A percentile compares a stretch with the other conserved stretches of the same genome.
Conservation (phyloP, 2,113 vertebrate genomes). For the Struthio camelus region DNA sequence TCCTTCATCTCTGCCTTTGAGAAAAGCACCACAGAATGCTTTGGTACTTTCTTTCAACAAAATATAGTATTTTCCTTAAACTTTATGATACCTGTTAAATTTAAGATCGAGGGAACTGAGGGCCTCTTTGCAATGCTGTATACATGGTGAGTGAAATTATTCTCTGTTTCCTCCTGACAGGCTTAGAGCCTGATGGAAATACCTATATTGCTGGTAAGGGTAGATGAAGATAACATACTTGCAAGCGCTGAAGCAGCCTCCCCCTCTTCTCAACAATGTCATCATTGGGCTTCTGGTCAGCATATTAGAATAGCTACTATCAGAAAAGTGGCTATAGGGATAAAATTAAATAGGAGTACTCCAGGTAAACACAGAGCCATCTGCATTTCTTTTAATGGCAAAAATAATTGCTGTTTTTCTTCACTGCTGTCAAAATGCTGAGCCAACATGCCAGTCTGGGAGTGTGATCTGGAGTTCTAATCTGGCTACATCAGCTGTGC, state of each 20-base stretch:
- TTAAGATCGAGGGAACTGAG: neutral
- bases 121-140: neutral
- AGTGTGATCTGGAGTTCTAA: constrained; percentile 36
- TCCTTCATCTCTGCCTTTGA: constrained; percentile 16
- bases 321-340: neutral
- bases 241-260: neutral
- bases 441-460: constrained; percentile 35
- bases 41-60: constrained; percentile 21
- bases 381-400: constrained; percentile 44
- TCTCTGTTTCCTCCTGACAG: neutral
- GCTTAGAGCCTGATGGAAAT: neutral
- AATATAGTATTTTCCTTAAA: neutral
- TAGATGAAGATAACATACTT: neutral
- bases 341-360: neutral
- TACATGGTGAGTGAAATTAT: neutral
- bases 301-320: neutral
- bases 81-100: neutral
- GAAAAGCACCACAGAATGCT: neutral
- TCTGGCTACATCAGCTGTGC: constrained; percentile 1
- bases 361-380: neutral
- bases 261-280: neutral
- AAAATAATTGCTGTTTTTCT: constrained; percentile 31
- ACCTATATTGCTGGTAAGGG: neutral
- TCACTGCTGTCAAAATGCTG: constrained; percentile 20
- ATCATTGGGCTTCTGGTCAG: neutral